These are phyloP conservation scores for Stenolophus ochropezus DNA, from an alignment of 2,888 invertebrate species.

Conservation along the genomic window DNA sequence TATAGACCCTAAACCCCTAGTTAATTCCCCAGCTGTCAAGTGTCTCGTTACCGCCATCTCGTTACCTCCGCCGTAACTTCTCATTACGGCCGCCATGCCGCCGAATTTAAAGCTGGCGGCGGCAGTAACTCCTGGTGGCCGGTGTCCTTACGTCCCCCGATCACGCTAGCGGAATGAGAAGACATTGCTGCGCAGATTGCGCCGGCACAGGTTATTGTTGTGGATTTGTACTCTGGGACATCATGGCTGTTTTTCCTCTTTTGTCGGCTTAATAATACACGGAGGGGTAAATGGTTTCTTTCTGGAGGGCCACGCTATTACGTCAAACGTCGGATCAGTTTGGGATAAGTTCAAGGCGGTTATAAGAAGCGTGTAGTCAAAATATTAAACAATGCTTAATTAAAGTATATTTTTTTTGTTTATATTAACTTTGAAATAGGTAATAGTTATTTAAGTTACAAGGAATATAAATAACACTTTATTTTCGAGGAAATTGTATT, in stretches of 20 bases:
- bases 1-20: too few species aligned
- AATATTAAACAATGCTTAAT: too few species aligned
- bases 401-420: too few species aligned
- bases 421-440: too few species aligned
- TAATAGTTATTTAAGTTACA: too few species aligned
- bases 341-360: too few species aligned
- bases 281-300: background rate
- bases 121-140: slow-evolving; percentile 56
- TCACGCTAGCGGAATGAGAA: slow-evolving; percentile 35
- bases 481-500: too few species aligned
- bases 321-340: too few species aligned
- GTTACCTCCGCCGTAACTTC: slow-evolving; percentile 41
- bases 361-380: too few species aligned
- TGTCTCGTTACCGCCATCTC: slow-evolving; percentile 49
- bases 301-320: too few species aligned
- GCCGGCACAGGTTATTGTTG: background rate
- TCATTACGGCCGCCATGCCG: slow-evolving; percentile 38
- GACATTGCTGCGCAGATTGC: slow-evolving; percentile 24
- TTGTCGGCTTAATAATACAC: background rate
- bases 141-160: slow-evolving; percentile 21
- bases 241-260: background rate
- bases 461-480: too few species aligned
- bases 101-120: slow-evolving; percentile 55
- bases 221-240: slow-evolving; percentile 16
- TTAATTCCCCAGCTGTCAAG: slow-evolving; percentile 42